Evolutionary conservation across 35 echinoderm and acorn worm genomes (phyloP), one percentile per base, ranked within the genome.

Genomic region (Hemicentrotus pulcherrimus): DNA sequence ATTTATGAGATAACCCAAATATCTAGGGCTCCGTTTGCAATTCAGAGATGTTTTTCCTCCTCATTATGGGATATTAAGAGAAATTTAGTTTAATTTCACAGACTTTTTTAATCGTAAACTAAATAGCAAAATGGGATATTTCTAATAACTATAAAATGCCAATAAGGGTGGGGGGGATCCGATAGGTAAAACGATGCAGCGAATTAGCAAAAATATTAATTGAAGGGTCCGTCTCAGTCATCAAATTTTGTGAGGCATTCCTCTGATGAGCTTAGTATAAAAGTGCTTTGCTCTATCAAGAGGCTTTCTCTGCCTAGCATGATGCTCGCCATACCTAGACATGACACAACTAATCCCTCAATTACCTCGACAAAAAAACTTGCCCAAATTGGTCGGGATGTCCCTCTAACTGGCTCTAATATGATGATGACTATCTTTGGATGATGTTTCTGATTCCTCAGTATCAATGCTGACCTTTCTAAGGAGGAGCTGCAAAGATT

Each of bases 371-470:
- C 65, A 78, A 78, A 78, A 41, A 78, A 78, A 78, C 65, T 78
- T 78, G 65, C 28, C 7, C 22, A 78, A n/a, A 78, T 78, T 78
- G 65, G 65, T 78, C 65, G 19, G 65, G 65, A 78, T 78, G 65
- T 78, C 65, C 65, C 65, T 78, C 65, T 78, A 78, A 78, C 65
- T 22, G 65, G 65, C 22, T 78, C 65, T 78, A 78, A 78, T 78
- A 78, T 78, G 19, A 78, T 78, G 65, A 78, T 78, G 65, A 78
- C 65, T 78, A 78, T n/a, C 65, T 78, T 78, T 78, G 65, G 65
- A 78, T 78, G 65, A 78, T 78, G 65, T 22, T 78, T 78, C 65
- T 78, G 65, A 78, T 22, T 78, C 28, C 65, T n/a, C 65, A 78
- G 19, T 78, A 78, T 78, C 65, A 78, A 78, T 78, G 65, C 19